These are phyloP conservation scores for Sphinx pinastri DNA, from an alignment of 2,888 invertebrate species.

Conservation along the genomic window DNA sequence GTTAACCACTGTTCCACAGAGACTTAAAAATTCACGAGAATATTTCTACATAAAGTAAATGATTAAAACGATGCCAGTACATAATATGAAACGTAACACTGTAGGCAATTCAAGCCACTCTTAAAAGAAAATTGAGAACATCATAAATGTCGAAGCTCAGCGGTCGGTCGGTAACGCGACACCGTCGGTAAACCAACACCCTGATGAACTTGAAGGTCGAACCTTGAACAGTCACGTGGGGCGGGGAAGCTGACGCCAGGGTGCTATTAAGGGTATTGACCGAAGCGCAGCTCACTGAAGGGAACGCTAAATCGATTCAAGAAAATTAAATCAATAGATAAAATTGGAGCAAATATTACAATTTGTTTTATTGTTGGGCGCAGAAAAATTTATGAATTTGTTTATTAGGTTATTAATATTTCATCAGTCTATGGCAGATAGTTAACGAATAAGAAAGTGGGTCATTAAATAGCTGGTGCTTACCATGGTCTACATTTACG, in stretches of 20 bases:
- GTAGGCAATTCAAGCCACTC: conserved; percentile 6
- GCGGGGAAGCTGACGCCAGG: conserved; percentile 34
- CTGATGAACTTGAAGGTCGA: conserved; percentile 63
- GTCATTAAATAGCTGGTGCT: too few species aligned
- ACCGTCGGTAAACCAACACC: conserved; percentile 60
- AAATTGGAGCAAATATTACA: not conserved
- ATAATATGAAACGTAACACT: not conserved
- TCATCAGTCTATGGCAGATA: too few species aligned
- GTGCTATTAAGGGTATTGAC: conserved; percentile 45
- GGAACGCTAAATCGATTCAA: conserved; percentile 3
- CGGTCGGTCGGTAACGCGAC: conserved; percentile 33
- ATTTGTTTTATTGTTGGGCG: not conserved
- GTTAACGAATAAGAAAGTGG: too few species aligned
- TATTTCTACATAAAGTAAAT: not conserved
- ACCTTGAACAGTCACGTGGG: conserved; percentile 50
- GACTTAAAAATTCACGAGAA: not conserved
- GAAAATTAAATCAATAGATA: conserved; percentile 10
- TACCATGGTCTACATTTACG: too few species aligned
- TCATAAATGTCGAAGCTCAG: conserved; percentile 23
- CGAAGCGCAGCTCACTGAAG: conserved; percentile 29
- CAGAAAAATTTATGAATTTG: too few species aligned
- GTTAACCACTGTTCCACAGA: not conserved
- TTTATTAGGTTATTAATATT: too few species aligned
- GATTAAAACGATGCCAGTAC: not conserved
- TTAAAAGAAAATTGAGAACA: conserved; percentile 29